Evolutionary conservation across 2,888 invertebrate species (phyloP).

Genomic region (Protonemura montana): DNA sequence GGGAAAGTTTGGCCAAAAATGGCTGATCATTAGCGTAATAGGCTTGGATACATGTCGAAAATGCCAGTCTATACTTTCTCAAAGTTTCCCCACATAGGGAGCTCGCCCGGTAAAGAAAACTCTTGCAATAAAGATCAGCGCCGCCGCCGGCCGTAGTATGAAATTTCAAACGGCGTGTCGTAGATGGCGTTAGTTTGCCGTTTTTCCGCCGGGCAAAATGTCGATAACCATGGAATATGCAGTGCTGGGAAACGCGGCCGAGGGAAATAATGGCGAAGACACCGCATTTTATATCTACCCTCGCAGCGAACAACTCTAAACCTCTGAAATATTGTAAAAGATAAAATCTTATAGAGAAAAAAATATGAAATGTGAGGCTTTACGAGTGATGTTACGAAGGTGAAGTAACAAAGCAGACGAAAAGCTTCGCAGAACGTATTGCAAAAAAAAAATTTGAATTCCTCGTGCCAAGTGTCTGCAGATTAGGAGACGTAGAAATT

Average conservation of each 20-base stretch:
- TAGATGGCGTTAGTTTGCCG: constrained; percentile 18
- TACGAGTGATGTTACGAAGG: neutral
- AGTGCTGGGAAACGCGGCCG: constrained; percentile 3
- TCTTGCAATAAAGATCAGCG: neutral
- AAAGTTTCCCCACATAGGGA: neutral
- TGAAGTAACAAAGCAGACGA: neutral
- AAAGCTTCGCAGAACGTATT: neutral
- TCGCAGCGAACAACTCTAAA: neutral
- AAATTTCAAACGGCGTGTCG: neutral
- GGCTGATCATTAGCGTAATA: no score
- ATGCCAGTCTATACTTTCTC: no score
- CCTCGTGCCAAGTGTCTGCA: neutral
- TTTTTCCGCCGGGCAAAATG: neutral
- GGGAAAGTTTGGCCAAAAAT: no score
- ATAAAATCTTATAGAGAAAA: neutral
- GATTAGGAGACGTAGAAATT: neutral
- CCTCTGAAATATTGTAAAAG: neutral
- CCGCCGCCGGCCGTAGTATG: neutral
- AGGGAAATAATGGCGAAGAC: neutral
- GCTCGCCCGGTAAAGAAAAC: neutral
- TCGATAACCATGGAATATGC: constrained; percentile 2
- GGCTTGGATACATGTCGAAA: no score
- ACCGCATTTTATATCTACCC: neutral
- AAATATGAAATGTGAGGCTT: neutral
- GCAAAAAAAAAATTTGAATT: constrained; percentile 8